Base-by-base conservation (phyloP, 2,113 vertebrate species). In the Girardinichthys multiradiatus region DNA sequence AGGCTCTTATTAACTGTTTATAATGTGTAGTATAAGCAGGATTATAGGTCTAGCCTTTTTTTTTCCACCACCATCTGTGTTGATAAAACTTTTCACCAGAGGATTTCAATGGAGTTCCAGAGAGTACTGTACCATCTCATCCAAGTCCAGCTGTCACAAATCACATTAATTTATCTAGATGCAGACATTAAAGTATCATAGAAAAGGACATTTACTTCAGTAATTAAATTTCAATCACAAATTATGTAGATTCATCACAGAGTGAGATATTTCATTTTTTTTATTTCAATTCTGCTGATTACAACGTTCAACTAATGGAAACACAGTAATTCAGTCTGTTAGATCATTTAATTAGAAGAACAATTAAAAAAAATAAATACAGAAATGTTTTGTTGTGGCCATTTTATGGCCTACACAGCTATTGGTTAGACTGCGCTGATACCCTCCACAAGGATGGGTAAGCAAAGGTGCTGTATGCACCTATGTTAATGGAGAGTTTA, bases 11-110 rank as follows among this genome's bases (percentile, higher is more conserved):
- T 85, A 88, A 87, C 90, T 90, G 74, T 89, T 86, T 87, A 90
- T 91, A 87, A 84, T 90, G 89, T 91, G 83, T 91, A 91, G 88
- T 89, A 89, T 90, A 88, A 91, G 74, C 85, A 89, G 86, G 87
- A 87, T 91, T 90, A 86, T 80, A 88, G 82, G 58, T 90, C 83
- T 82, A 69, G 71, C 79, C 79, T 86, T 82, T 84, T 90, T 77
- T 68, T 68, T 64, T 75, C 77, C 84, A 68, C 77, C 58, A 24
- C 72, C 29, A 59, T 62, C 65, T 77, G 61, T 89, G 69, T 85
- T 81, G 45, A 72, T 75, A 54, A 64, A 66, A 28, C 14, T 59
- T 68, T 60, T 62, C 73, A 42, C 54, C 6, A 33, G 63, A 76
- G 79, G 85, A n/a, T 79, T 86, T 78, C 65, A 57, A 63, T 73